Conservation (phyloP, 1,140 invertebrate genomes). For the Pentalonia nigronervosa region DNA sequence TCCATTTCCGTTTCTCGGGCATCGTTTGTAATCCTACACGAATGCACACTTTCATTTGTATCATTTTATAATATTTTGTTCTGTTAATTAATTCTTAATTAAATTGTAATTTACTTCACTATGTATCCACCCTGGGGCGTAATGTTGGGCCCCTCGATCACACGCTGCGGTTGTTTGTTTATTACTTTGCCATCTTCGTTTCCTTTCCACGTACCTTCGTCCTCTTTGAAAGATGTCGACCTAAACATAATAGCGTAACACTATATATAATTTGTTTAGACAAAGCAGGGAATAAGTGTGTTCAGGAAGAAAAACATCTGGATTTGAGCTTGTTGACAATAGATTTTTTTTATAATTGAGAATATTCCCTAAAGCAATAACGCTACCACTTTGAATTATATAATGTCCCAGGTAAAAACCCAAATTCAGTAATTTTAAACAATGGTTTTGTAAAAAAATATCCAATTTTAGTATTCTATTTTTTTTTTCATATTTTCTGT, state of each 20-base stretch:
- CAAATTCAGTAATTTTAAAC: background rate
- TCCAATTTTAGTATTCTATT: background rate
- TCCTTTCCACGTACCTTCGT: constrained; percentile 96
- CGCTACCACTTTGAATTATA: background rate
- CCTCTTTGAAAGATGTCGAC: constrained; percentile 92
- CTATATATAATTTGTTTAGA: background rate
- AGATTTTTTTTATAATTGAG: background rate
- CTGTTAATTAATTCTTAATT: background rate
- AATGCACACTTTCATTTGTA: background rate
- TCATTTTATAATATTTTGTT: background rate
- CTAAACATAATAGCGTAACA: constrained; percentile 65
- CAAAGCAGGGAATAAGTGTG: background rate
- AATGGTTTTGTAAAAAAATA: background rate
- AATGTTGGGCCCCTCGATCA: constrained; percentile 91
- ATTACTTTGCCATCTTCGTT: constrained; percentile 98
- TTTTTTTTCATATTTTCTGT: background rate
- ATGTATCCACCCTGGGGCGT: constrained; percentile 93
- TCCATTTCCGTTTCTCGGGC: constrained; percentile 90
- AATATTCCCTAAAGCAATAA: background rate
- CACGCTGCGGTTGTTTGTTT: constrained; percentile 93
- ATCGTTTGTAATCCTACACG: constrained; percentile 81
- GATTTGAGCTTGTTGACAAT: constrained; percentile 31
- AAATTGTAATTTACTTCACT: constrained; percentile 70
- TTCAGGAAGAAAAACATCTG: background rate
- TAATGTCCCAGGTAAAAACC: background rate